Conservation (phyloP, 2,113 vertebrate genomes). For the Thamnophis sirtalis region DNA sequence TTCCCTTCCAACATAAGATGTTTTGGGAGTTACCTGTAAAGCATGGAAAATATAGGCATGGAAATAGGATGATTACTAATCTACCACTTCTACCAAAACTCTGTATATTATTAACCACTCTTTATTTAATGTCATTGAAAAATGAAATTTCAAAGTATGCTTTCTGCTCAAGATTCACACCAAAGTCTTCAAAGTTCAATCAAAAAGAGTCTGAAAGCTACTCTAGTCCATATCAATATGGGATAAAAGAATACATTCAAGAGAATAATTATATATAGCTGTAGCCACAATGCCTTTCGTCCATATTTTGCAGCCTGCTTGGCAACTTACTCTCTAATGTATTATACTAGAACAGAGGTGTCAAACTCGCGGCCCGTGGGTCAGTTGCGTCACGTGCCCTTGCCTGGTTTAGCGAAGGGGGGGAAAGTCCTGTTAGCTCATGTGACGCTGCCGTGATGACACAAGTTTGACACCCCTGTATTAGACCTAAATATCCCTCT, state of each 20-base stretch:
- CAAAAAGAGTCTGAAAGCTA: constrained; percentile 20
- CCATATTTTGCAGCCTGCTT: constrained; percentile 25
- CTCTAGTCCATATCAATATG: not conserved
- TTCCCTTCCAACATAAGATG: not conserved
- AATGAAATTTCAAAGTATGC: not conserved
- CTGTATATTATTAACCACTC: not conserved
- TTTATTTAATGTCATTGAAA: not conserved
- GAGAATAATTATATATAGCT: not conserved
- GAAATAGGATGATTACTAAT: not conserved
- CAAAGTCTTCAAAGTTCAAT: not conserved
- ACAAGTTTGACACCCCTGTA: not conserved
- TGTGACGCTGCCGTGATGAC: too few species aligned
- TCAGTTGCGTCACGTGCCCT: too few species aligned
- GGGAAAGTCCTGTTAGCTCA: too few species aligned
- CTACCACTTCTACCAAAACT: constrained; percentile 2
- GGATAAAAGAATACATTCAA: constrained; percentile 7
- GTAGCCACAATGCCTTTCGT: not conserved
- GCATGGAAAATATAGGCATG: not conserved
- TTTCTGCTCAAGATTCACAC: not conserved
- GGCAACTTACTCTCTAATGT: constrained; percentile 27
- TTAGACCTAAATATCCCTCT: not conserved
- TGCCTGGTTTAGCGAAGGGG: too few species aligned
- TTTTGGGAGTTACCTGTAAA: constrained; percentile 3
- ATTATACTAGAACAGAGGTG: not conserved
- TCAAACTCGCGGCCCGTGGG: too few species aligned